phyloP scores from a whole-genome alignment of 2,888 invertebrate species.

The Argyresthia albistria region DNA sequence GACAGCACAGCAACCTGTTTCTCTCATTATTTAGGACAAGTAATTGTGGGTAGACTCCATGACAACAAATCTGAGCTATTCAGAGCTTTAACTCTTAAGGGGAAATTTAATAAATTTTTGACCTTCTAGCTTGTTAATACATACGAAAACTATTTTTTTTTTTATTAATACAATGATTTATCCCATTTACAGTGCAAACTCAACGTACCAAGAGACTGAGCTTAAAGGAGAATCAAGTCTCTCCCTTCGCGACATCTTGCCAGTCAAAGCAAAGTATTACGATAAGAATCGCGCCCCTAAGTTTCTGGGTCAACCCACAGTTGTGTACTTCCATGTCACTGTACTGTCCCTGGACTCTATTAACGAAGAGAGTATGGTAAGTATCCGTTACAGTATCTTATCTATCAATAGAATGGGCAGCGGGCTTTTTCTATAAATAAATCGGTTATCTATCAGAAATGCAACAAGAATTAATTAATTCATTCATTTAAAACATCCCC shows the following conservation, averaged over 20 bases:
- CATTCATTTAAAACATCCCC: no score
- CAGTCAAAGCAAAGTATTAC: slow-evolving; percentile 87
- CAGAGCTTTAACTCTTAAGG: no score
- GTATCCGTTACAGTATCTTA: slow-evolving; percentile 12
- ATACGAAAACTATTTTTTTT: no score
- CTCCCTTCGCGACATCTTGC: slow-evolving; percentile 88
- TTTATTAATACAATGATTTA: not conserved
- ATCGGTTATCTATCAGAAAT: no score
- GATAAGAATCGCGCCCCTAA: slow-evolving; percentile 94
- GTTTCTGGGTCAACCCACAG: slow-evolving; percentile 86
- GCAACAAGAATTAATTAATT: no score
- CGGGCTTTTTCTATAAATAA: no score
- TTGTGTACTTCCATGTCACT: slow-evolving; percentile 93
- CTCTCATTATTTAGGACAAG: no score
- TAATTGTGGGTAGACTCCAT: no score
- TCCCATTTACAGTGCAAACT: slow-evolving; percentile 44
- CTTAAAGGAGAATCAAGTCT: slow-evolving; percentile 63
- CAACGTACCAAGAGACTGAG: slow-evolving; percentile 59
- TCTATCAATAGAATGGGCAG: not conserved
- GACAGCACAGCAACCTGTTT: no score
- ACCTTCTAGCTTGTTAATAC: no score
- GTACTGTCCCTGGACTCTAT: slow-evolving; percentile 94
- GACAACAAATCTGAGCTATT: no score
- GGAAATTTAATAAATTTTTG: no score
- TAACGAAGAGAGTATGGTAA: slow-evolving; percentile 95